phyloP scores from a whole-genome alignment of 2,113 vertebrate genomes.

The Mormyrus iriodes region DNA sequence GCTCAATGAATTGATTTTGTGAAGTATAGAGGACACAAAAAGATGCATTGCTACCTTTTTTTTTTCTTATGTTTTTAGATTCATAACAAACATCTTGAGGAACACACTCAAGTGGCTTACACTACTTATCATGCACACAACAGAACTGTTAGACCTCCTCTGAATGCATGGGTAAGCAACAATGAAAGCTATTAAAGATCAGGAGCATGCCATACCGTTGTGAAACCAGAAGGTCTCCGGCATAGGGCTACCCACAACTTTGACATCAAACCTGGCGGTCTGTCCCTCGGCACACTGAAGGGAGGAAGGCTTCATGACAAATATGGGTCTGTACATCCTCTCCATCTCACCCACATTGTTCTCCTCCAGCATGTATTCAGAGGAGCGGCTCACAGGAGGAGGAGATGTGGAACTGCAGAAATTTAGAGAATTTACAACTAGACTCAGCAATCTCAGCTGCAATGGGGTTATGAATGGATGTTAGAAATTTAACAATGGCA shows the following conservation, averaged over 20 bases:
- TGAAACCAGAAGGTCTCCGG: conserved; percentile 98
- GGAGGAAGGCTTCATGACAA: conserved; percentile 87
- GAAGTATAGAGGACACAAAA: not conserved
- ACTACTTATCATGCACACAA: not conserved
- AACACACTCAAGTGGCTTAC: not conserved
- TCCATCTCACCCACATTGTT: conserved; percentile 87
- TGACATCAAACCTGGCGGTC: conserved; percentile 94
- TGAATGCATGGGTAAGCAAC: not conserved
- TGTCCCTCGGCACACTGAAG: conserved; percentile 90
- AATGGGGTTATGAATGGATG: not conserved
- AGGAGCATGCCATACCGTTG: conserved; percentile 65
- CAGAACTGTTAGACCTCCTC: not conserved
- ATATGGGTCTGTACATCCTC: conserved; percentile 93
- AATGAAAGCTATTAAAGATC: not conserved
- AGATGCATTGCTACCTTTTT: not conserved
- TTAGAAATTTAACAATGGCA: not conserved
- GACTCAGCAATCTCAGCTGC: not conserved
- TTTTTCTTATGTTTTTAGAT: not conserved
- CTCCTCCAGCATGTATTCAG: conserved; percentile 86
- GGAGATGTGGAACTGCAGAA: conserved; percentile 72
- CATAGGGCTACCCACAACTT: conserved; percentile 95
- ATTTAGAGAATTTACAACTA: not conserved
- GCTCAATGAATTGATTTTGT: not conserved
- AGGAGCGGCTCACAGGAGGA: conserved; percentile 64
- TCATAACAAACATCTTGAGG: not conserved